Evolutionary conservation across 2,113 vertebrate genomes (phyloP).

Genomic region (Trematocara macrostoma): DNA sequence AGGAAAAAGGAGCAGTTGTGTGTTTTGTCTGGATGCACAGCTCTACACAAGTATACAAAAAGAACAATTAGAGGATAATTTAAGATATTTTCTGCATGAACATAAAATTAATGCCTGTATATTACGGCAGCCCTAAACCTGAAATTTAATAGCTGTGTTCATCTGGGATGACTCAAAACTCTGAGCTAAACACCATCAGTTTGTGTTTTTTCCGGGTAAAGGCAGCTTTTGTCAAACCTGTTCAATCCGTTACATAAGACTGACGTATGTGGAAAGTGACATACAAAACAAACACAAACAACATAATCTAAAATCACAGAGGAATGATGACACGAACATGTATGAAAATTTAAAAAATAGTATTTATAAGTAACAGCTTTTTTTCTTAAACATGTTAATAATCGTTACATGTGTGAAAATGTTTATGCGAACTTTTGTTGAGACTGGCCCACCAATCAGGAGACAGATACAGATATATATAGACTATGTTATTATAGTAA

Average conservation of each 20-base stretch:
- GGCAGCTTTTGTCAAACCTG: neutral
- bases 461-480: neutral
- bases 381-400: neutral
- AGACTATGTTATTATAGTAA: neutral
- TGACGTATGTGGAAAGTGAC: neutral
- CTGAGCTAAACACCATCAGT: neutral
- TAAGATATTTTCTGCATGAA: neutral
- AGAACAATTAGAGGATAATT: neutral
- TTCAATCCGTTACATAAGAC: rapidly evolving
- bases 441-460: neutral
- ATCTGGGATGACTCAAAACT: neutral
- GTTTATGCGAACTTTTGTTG: neutral
- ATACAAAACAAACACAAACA: neutral
- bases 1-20: neutral
- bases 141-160: neutral
- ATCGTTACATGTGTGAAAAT: neutral
- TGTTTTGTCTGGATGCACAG: neutral
- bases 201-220: neutral
- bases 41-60: neutral
- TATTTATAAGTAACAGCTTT: neutral
- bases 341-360: rapidly evolving
- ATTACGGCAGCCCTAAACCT: neutral
- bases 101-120: neutral
- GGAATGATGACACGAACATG: neutral
- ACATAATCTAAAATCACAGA: neutral